Evolutionary conservation across 2,888 invertebrate genomes (phyloP).

Genomic region (Augochlorella aurata): DNA sequence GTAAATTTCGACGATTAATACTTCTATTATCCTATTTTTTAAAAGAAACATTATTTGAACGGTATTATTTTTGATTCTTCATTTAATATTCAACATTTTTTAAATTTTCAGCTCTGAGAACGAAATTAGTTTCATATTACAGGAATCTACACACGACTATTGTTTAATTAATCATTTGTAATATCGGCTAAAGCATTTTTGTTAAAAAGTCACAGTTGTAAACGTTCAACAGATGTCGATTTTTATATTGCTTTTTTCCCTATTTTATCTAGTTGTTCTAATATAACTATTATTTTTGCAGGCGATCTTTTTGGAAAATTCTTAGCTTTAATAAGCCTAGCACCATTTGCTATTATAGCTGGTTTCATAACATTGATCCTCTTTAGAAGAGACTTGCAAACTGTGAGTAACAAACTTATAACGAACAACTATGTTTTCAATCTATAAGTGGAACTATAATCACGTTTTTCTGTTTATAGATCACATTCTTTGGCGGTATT

Average conservation of each 20-base stretch:
- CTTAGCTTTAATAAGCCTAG: conserved; percentile 91
- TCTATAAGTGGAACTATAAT: conserved; percentile 1
- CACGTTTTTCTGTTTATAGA: conserved; percentile 83
- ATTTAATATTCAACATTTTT: neutral
- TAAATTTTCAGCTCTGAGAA: neutral
- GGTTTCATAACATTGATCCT: conserved; percentile 92
- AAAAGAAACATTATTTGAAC: neutral
- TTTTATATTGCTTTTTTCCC: neutral
- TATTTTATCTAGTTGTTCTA: neutral
- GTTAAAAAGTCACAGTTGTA: neutral
- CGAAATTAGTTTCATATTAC: neutral
- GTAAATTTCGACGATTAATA: conserved; percentile 6
- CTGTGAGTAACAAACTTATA: conserved; percentile 85
- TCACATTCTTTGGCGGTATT: conserved; percentile 91
- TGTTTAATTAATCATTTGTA: neutral
- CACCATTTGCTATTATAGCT: conserved; percentile 92
- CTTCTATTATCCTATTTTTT: neutral
- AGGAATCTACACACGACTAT: neutral
- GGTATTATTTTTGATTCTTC: neutral
- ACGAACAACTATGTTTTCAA: neutral
- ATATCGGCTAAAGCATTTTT: neutral
- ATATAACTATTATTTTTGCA: conserved; percentile 82
- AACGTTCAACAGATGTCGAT: conserved; percentile 3
- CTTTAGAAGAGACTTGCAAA: conserved; percentile 95
- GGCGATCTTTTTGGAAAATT: conserved; percentile 92